Evolutionary conservation across 2,888 invertebrate species (phyloP), one percentile per base, ranked within the genome.

Genomic region (Caenorhabditis sp.): DNA sequence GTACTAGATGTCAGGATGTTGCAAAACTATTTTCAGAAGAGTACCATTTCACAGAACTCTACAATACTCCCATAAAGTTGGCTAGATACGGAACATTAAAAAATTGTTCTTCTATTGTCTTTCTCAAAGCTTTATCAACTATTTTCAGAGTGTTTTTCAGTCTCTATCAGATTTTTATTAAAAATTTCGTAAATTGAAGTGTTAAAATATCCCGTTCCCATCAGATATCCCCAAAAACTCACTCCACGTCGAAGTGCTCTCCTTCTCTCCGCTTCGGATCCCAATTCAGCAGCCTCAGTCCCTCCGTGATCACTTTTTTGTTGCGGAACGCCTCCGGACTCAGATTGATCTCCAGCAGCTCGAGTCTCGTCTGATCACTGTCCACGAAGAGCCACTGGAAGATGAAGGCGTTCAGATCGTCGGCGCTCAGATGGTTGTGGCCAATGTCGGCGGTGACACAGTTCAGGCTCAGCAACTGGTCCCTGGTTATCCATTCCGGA

Each of bases 341-440:
- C 37, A 65, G 35, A n/a, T 32, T 46, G 26, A 65, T 56, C 22
- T 65, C 65, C 9, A 65, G 15, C 15, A 35, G 30, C 30, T 65
- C 46, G 11, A 17, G 24, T 27, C 65, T 37, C 46, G 24, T 48
- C 13, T 32, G 20, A 26, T 17, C 17, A 9, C 22, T 37, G n/a
- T 46, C 55, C 0, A 27, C 26, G 15, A 46, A 55, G 55, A 55
- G 24, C 65, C 65, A 65, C 37, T 56, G 65, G 55, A 45, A 35
- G 17, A 65, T 20, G 45, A 65, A 65, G 2, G 65, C 55, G 53
- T 65, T 65, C 5, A 65, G 22, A 24, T 65, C 65, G 4, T 55
- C 65, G 27, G 65, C 35, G 15, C 55, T 37, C 37, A 65, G 48
- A 17, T 45, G 15, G 26, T 65, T 65, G 27, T 55, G 65, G 27